Percentiles rank a stretch among this genome's conserved stretches.
Conservation (phyloP, 2,797 vertebrate genomes). For the Crax fasciolata region DNA sequence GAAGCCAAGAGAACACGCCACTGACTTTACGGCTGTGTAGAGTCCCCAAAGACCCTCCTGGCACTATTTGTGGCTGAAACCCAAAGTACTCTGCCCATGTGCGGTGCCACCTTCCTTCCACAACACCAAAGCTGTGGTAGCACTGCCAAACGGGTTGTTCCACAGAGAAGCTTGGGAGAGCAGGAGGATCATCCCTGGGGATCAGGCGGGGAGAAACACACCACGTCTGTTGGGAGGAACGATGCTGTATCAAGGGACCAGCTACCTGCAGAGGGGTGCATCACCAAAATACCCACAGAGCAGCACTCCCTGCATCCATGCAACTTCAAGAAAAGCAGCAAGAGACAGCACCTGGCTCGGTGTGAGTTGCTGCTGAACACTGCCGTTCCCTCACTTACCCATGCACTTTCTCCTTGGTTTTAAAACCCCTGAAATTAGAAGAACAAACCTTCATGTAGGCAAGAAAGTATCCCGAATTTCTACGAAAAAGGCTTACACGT, state of each 20-base stretch:
- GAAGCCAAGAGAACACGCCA: neutral
- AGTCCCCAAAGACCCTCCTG: neutral
- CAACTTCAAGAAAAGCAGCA: neutral
- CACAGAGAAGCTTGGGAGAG: neutral
- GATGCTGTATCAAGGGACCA: neutral
- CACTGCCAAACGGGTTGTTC: neutral
- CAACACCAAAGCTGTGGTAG: neutral
- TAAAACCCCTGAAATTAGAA: neutral
- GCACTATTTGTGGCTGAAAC: neutral
- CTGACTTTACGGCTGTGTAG: neutral
- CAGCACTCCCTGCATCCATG: neutral
- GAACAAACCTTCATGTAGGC: neutral
- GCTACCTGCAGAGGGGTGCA: no score
- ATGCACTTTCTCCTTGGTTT: neutral
- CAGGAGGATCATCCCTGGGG: neutral
- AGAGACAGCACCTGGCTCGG: neutral
- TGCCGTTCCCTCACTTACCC: neutral
- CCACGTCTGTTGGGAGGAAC: accelerated
- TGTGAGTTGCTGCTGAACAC: neutral
- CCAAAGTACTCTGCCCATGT: accelerated
- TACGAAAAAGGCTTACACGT: neutral
- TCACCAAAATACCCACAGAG: neutral
- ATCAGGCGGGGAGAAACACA: neutral
- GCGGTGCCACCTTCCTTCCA: neutral
- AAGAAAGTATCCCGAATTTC: neutral